phyloP scores from a whole-genome alignment of 1,140 invertebrate species.

The Solenopsis fugax region DNA sequence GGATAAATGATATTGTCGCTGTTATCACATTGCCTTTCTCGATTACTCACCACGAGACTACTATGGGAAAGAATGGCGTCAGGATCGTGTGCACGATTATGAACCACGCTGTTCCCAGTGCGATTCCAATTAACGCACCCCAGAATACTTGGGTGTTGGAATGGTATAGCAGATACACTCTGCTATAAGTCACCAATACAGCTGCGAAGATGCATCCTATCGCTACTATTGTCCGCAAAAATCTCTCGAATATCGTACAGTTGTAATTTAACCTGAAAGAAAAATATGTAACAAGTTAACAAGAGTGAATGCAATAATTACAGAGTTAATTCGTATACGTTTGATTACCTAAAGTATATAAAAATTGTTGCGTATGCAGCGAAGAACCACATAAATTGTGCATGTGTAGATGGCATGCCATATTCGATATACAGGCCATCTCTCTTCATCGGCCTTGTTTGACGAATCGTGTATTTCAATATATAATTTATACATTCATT shows the following conservation, averaged over 20 bases:
- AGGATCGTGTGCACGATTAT: conserved; percentile 92
- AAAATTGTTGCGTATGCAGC: conserved; percentile 95
- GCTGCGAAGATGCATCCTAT: conserved; percentile 88
- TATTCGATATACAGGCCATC: conserved; percentile 93
- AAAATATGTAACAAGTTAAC: conserved; percentile 60
- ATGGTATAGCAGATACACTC: conserved; percentile 96
- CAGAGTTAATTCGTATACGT: neutral
- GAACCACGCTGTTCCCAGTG: conserved; percentile 93
- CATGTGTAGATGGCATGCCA: conserved; percentile 97
- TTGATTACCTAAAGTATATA: conserved; percentile 93
- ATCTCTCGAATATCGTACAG: conserved; percentile 91
- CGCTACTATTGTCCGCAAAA: conserved; percentile 91
- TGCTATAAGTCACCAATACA: conserved; percentile 89
- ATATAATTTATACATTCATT: conserved; percentile 94
- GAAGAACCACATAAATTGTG: conserved; percentile 98
- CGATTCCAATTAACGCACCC: conserved; percentile 90
- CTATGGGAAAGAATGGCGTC: conserved; percentile 94
- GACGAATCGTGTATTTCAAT: conserved; percentile 94
- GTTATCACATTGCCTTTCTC: neutral
- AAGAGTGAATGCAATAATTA: neutral
- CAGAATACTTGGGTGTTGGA: conserved; percentile 93
- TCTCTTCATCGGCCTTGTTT: conserved; percentile 91
- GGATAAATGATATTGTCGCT: neutral
- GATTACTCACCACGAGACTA: conserved; percentile 93
- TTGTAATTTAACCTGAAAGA: conserved; percentile 92